These are phyloP conservation scores for Heterotilapia buettikoferi DNA, from an alignment of 2,113 vertebrate genomes.

Conservation along the genomic window DNA sequence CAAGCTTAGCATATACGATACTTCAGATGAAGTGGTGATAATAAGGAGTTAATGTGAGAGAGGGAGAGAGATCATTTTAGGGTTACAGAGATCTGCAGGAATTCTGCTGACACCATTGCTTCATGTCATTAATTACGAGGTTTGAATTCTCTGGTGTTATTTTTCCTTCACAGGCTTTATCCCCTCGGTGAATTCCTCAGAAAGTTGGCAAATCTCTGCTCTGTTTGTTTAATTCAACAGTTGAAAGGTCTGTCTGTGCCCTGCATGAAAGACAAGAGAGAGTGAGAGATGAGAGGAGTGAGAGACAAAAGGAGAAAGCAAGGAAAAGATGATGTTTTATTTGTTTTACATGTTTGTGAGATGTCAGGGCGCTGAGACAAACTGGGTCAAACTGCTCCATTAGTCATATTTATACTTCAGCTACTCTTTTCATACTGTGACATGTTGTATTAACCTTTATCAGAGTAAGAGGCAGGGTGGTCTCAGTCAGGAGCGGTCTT, in stretches of 20 bases:
- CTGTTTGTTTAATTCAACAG: neutral
- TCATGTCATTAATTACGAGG: neutral
- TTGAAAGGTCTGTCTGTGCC: neutral
- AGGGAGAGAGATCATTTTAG: neutral
- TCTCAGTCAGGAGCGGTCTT: neutral
- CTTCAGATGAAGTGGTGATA: neutral
- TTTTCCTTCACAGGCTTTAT: neutral
- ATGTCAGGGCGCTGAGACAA: fast-evolving
- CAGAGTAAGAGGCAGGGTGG: neutral
- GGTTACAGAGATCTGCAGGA: neutral
- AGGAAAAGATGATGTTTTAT: neutral
- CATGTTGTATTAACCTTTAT: neutral
- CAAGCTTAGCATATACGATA: neutral
- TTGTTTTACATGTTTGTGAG: neutral
- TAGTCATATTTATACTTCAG: neutral
- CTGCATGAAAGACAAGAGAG: neutral
- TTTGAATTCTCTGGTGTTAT: neutral
- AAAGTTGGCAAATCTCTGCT: neutral
- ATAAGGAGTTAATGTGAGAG: neutral
- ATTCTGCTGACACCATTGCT: neutral
- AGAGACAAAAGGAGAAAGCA: neutral
- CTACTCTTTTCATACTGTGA: neutral
- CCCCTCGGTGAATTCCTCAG: neutral
- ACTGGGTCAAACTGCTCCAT: neutral
- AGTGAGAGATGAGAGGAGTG: neutral